Percentiles rank a stretch among this genome's conserved stretches.
Conservation (phyloP, 2,888 invertebrate species). For the Cephus spinipes region DNA sequence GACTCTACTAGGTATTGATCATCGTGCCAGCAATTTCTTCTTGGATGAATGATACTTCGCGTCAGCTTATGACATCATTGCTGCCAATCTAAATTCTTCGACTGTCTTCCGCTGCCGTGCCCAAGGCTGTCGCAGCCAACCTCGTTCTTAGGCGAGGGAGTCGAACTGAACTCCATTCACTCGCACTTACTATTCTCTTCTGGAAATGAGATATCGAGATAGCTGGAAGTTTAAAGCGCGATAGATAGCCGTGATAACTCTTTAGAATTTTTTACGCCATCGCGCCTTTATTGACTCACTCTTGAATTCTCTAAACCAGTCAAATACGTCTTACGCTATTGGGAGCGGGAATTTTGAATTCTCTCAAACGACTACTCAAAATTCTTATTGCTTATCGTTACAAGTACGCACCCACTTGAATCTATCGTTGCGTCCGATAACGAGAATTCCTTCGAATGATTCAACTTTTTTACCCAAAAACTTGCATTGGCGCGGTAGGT, state of each 20-base stretch:
- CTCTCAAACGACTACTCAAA: not conserved
- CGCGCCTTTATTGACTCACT: not conserved
- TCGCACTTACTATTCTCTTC: constrained; percentile 4
- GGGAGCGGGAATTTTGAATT: not conserved
- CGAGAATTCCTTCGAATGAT: not conserved
- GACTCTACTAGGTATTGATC: not conserved
- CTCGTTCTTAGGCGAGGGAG: not conserved
- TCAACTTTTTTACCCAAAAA: not conserved
- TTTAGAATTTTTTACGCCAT: not conserved
- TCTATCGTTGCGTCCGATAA: not conserved
- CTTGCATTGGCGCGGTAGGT: not conserved
- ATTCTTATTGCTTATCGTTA: not conserved
- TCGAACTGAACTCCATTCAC: not conserved
- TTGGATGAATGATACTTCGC: not conserved
- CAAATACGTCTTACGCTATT: not conserved
- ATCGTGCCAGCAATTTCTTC: not conserved
- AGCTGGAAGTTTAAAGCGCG: not conserved
- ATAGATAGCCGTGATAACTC: not conserved
- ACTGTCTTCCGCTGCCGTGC: not conserved
- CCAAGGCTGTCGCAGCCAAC: not conserved
- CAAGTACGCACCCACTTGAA: not conserved
- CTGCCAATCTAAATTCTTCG: constrained; percentile 1
- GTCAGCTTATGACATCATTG: not conserved
- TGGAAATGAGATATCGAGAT: not conserved
- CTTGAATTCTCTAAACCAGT: not conserved